Evolutionary conservation across 2,113 vertebrate genomes (phyloP).

Genomic region (Holacanthus passer): DNA sequence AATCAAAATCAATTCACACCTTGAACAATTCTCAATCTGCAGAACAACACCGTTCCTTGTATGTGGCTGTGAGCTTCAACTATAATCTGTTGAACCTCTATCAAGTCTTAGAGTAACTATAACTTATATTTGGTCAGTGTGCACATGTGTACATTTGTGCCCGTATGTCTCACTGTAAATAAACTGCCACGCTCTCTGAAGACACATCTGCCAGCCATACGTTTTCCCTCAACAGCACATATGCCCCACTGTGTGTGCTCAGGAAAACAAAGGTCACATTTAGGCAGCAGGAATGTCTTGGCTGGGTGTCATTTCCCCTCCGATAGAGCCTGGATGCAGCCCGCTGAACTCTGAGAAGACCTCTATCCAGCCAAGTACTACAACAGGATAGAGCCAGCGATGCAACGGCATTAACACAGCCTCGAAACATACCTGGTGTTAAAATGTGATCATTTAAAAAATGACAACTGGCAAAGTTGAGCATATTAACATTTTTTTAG

Average conservation of each 20-base stretch:
- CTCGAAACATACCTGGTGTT: neutral
- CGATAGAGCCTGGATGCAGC: constrained; percentile 27
- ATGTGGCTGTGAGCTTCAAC: neutral
- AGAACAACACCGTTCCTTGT: neutral
- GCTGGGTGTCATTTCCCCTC: constrained; percentile 73
- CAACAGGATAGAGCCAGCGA: neutral
- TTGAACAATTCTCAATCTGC: neutral
- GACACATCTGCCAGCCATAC: constrained; percentile 70
- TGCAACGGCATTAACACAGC: neutral
- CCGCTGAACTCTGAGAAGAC: constrained; percentile 32
- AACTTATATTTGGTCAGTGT: neutral
- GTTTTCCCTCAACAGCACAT: constrained; percentile 32
- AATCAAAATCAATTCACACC: neutral
- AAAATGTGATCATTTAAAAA: neutral
- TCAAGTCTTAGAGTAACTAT: neutral
- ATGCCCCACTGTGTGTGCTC: constrained; percentile 48
- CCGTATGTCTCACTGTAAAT: neutral
- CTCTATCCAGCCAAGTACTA: neutral
- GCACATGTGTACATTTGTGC: neutral
- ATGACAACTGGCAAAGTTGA: neutral
- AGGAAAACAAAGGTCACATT: constrained; percentile 77
- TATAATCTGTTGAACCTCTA: too few relatives aligned
- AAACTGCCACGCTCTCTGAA: constrained; percentile 14
- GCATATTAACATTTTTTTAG: neutral
- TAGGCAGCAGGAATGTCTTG: constrained; percentile 79